Evolutionary conservation across 37 sponge, comb jelly and placozoan genomes (phyloP).

Genomic region (Tethya wilhelma): DNA sequence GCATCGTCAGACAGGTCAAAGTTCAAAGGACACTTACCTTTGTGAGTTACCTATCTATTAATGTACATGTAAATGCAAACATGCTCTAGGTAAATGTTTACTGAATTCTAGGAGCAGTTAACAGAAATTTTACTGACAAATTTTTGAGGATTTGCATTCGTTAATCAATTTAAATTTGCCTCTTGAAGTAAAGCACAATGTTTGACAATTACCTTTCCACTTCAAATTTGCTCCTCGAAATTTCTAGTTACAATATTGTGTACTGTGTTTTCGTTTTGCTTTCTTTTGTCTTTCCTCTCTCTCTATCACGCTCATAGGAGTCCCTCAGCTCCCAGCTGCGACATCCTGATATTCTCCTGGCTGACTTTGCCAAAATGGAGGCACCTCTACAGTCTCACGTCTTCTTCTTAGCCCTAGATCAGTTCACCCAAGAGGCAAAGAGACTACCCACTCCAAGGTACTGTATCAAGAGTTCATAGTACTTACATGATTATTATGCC

Average conservation of each 20-base stretch:
- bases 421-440: constrained; percentile 4
- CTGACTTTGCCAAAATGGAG: constrained; percentile 85
- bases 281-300: too few species aligned
- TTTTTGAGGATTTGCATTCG: too few species aligned
- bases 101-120: too few species aligned
- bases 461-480: background rate
- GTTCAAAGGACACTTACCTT: constrained; percentile 52
- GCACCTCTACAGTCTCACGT: constrained; percentile 44
- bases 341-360: constrained; percentile 55
- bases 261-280: background rate
- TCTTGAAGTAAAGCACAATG: too few species aligned
- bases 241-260: background rate
- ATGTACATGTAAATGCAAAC: too few species aligned
- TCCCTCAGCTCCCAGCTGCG: constrained; percentile 65
- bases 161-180: too few species aligned
- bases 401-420: constrained; percentile 55
- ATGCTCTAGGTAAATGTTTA: too few species aligned
- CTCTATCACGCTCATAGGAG: too few species aligned
- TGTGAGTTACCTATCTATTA: too few species aligned
- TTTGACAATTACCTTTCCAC: background rate
- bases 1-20: constrained; percentile 83
- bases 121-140: too few species aligned
- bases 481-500: too few species aligned
- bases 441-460: constrained; percentile 44
- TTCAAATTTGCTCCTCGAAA: background rate